Evolutionary conservation across 2,113 vertebrate genomes (phyloP).

Genomic region (Psilopsiagon aymara): DNA sequence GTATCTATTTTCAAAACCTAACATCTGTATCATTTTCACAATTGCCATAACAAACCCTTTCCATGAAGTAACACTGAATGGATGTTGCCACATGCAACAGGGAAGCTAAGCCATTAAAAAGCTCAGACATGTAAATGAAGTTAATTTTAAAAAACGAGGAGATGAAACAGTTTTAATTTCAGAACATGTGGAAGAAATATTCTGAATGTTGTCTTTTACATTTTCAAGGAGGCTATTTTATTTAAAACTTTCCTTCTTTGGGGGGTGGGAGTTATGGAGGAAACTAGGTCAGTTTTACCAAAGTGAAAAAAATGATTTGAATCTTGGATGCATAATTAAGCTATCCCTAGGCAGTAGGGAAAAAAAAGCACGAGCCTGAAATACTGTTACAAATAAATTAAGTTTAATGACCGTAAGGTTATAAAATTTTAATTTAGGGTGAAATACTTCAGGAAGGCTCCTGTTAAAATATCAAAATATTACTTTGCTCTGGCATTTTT

Average conservation of each 20-base stretch:
- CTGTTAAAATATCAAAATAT: not conserved
- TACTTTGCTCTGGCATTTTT: not conserved
- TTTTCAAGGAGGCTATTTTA: conserved; percentile 43
- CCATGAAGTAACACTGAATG: not conserved
- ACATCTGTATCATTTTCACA: conserved; percentile 59
- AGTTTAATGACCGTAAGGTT: not conserved
- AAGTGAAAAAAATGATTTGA: not conserved
- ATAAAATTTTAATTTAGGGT: conserved; percentile 41
- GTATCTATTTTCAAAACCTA: conserved; percentile 36
- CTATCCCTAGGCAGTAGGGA: conserved; percentile 28
- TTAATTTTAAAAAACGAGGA: conserved; percentile 50
- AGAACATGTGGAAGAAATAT: conserved; percentile 23
- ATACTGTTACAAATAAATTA: conserved; percentile 47
- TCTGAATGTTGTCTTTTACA: conserved; percentile 3
- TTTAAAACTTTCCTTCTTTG: conserved; percentile 45
- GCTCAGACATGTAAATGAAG: conserved; percentile 43
- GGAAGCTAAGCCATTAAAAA: conserved; percentile 44
- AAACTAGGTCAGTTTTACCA: conserved; percentile 70
- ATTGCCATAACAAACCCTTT: conserved; percentile 21
- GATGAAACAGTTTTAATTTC: conserved; percentile 58
- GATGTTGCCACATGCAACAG: not conserved
- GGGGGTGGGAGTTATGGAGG: not conserved
- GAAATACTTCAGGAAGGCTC: not conserved
- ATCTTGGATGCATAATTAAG: conserved; percentile 67
- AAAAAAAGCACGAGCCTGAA: not conserved